These are phyloP conservation scores for Drosophila ezoana DNA, from an alignment of 2,888 invertebrate species.

Conservation along the genomic window DNA sequence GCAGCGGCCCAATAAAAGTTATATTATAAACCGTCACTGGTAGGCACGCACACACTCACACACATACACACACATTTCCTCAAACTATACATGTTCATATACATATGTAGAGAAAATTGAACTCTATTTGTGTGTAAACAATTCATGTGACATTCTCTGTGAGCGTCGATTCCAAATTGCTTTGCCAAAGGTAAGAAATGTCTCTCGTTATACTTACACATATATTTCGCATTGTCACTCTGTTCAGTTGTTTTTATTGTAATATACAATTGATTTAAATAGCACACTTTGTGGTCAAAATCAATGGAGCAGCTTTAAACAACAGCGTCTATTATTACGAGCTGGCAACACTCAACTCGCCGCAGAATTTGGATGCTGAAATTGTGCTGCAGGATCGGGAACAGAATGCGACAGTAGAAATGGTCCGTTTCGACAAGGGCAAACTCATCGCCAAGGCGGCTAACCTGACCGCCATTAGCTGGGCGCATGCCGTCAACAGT, in stretches of 20 bases:
- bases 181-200: conserved; percentile 23
- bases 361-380: conserved; percentile 2
- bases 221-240: conserved; percentile 6
- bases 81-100: conserved; percentile 20
- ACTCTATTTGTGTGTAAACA: conserved; percentile 35
- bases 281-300: conserved; percentile 45
- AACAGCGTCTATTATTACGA: conserved; percentile 48
- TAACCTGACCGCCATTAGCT: conserved; percentile 90
- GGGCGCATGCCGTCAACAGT: conserved; percentile 95
- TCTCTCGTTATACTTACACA: neutral
- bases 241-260: conserved; percentile 7
- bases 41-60: conserved; percentile 3
- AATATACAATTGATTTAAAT: conserved; percentile 15
- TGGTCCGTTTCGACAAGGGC: conserved; percentile 45
- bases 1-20: conserved; percentile 10
- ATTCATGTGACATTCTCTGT: conserved; percentile 48
- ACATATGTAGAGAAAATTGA: conserved; percentile 27
- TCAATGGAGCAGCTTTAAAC: conserved; percentile 57
- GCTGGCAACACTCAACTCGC: conserved; percentile 3
- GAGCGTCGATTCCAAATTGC: conserved; percentile 16
- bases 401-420: conserved; percentile 20
- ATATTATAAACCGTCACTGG: conserved; percentile 32
- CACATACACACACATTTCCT: neutral
- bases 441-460: conserved; percentile 37
- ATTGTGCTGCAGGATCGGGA: conserved; percentile 27